phyloP scores from a whole-genome alignment of 2,797 vertebrate genomes.

The Centroberyx gerrardi region DNA sequence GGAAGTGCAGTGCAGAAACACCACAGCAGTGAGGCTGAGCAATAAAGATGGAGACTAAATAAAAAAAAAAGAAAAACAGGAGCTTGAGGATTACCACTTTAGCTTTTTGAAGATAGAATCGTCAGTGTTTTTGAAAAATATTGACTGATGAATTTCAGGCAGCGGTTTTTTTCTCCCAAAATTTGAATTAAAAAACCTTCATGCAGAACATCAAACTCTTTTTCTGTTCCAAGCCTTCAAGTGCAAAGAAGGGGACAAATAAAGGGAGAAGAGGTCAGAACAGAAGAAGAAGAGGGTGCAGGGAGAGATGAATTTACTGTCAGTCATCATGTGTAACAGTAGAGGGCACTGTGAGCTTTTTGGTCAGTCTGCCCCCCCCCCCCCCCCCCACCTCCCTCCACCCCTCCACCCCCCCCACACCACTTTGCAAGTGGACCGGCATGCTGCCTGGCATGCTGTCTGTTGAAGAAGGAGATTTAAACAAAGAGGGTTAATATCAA shows the following conservation, averaged over 20 bases:
- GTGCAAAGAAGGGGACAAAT: not conserved
- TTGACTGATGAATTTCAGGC: too few relatives aligned
- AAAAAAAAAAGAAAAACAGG: too few relatives aligned
- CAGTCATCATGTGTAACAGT: slow-evolving; percentile 61
- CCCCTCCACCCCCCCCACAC: not conserved
- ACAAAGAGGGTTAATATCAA: slow-evolving; percentile 83
- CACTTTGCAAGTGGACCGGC: slow-evolving; percentile 55
- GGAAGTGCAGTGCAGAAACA: too few relatives aligned
- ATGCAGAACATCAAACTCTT: too few relatives aligned
- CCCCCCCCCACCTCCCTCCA: not conserved
- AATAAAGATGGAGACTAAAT: too few relatives aligned
- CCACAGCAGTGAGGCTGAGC: too few relatives aligned
- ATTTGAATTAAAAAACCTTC: too few relatives aligned
- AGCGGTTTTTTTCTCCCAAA: too few relatives aligned
- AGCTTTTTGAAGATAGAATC: too few relatives aligned
- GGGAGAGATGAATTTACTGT: slow-evolving; percentile 31
- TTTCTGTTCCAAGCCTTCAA: not conserved
- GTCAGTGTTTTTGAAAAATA: too few relatives aligned
- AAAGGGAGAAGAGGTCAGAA: slow-evolving; percentile 9
- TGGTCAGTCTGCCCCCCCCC: slow-evolving; percentile 35
- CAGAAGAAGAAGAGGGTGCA: not conserved
- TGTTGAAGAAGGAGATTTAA: slow-evolving; percentile 76
- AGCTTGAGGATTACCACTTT: too few relatives aligned
- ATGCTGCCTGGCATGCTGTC: slow-evolving; percentile 54
- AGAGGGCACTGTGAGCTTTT: slow-evolving; percentile 86